These are phyloP conservation scores for Vombatus ursinus DNA, from an alignment of 2,113 vertebrate species.

Conservation along the genomic window DNA sequence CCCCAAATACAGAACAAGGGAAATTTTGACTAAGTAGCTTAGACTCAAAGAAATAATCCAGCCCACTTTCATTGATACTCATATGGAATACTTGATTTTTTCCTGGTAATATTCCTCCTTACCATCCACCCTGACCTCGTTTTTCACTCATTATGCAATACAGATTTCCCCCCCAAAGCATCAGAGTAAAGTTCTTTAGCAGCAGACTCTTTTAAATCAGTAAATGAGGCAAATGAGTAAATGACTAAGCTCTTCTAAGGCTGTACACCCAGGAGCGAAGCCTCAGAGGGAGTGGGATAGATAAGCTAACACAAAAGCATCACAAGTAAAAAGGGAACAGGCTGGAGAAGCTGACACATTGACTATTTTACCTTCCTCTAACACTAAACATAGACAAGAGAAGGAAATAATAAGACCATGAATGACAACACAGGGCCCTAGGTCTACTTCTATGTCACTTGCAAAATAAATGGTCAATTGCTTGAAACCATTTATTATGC, in stretches of 20 bases:
- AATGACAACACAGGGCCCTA: conserved; percentile 52
- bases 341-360: conserved; percentile 46
- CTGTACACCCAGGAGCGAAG: background rate
- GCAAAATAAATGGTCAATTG: conserved; percentile 92
- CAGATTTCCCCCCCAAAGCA: background rate
- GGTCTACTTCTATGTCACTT: conserved; percentile 70
- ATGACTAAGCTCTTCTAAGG: background rate
- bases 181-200: conserved; percentile 7
- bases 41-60: conserved; percentile 33
- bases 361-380: conserved; percentile 49
- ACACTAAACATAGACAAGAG: conserved; percentile 15
- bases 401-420: conserved; percentile 62
- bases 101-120: background rate
- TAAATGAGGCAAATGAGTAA: conserved; percentile 42
- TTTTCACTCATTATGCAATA: conserved; percentile 18
- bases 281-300: background rate
- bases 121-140: background rate
- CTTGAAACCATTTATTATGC: conserved; percentile 93
- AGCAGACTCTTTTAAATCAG: conserved; percentile 36
- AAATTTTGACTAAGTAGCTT: background rate
- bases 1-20: background rate
- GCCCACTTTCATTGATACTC: conserved; percentile 20
- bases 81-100: conserved; percentile 19
- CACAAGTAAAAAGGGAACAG: conserved; percentile 38
- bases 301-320: background rate